Percentiles rank a stretch among this genome's conserved stretches.
Evolutionary conservation across 2,797 vertebrate species (phyloP).

Genomic region (Tympanoctomys barrerae): DNA sequence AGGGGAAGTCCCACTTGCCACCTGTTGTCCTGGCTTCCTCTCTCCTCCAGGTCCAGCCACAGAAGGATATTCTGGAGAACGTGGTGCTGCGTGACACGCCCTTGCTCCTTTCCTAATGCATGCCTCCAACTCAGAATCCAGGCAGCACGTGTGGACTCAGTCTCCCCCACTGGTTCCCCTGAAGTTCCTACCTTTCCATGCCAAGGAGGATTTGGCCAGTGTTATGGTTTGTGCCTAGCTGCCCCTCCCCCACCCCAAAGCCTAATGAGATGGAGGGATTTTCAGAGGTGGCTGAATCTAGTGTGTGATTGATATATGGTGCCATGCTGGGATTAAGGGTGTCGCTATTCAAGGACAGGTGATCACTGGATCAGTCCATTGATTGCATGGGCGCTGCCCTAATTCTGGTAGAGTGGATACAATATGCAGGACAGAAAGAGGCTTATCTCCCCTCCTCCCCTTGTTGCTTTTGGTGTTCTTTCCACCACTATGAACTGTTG

Average conservation of each 20-base stretch:
- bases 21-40: not conserved
- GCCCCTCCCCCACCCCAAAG: too few relatives aligned
- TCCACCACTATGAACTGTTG: not conserved
- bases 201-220: not conserved
- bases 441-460: not conserved
- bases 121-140: not conserved
- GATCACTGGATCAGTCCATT: not conserved
- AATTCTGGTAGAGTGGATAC: not conserved
- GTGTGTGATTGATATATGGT: not conserved
- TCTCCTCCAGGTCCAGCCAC: not conserved
- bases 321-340: not conserved
- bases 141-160: not conserved
- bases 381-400: not conserved
- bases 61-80: not conserved
- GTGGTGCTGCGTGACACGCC: fast-evolving
- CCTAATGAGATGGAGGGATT: not conserved
- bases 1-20: not conserved
- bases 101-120: not conserved
- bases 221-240: not conserved
- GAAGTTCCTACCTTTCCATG: not conserved
- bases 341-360: not conserved
- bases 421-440: not conserved
- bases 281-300: not conserved
- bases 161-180: not conserved
- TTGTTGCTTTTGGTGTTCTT: not conserved